Evolutionary conservation across 2,113 vertebrate genomes (phyloP).

Genomic region (Tachysurus vachellii): DNA sequence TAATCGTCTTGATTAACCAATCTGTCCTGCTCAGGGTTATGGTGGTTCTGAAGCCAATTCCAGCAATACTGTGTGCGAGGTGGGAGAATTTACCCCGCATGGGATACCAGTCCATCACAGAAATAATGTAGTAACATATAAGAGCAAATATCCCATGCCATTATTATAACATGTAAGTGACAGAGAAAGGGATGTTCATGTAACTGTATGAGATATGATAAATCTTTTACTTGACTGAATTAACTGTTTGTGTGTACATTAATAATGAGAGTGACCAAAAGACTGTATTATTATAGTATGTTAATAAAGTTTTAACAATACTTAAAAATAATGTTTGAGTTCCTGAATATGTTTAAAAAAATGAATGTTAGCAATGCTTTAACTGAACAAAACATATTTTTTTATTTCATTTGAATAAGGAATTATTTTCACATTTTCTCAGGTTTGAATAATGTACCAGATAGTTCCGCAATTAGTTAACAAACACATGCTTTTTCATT

Average conservation of each 20-base stretch:
- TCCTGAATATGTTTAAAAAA: not conserved
- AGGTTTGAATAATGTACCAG: no score
- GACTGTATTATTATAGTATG: not conserved
- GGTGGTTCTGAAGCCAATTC: not conserved
- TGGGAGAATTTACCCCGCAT: not conserved
- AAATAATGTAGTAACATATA: not conserved
- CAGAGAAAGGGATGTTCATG: not conserved
- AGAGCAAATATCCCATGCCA: not conserved
- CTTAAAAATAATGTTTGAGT: not conserved
- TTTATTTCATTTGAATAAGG: no score
- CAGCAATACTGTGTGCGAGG: not conserved
- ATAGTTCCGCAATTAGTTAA: no score
- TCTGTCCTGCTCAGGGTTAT: not conserved
- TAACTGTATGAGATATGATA: not conserved
- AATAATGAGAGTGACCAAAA: constrained; percentile 1
- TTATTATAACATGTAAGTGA: not conserved
- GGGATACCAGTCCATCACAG: not conserved
- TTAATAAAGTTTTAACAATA: not conserved
- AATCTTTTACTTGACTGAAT: not conserved
- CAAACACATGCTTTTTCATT: no score
- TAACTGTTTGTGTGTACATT: not conserved
- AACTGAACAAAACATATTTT: no score
- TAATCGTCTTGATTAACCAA: no score
- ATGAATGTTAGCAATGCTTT: no score
- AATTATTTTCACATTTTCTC: no score